Conservation (phyloP, 2,888 invertebrate genomes). For the Trachelus stipa region DNA sequence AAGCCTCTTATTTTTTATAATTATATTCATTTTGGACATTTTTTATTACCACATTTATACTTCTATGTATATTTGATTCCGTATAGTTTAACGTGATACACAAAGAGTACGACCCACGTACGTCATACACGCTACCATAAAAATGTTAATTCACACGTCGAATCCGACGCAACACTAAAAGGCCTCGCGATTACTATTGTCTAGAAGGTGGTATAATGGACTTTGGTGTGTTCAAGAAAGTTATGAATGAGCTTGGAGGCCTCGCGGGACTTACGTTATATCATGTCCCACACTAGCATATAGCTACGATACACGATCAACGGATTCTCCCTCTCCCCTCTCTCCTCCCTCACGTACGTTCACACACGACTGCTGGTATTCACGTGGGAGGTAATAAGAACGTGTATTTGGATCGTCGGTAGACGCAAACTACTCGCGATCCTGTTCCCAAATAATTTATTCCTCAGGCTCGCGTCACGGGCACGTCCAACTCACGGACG, state of each 20-base stretch:
- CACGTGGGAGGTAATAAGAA: neutral
- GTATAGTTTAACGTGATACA: neutral
- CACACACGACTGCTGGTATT: neutral
- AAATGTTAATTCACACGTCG: slow-evolving; percentile 1
- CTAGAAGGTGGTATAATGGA: slow-evolving; percentile 32
- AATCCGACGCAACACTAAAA: neutral
- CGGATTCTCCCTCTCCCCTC: neutral
- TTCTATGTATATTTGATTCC: neutral
- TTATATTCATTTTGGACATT: neutral
- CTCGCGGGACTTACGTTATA: neutral
- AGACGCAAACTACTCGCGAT: neutral
- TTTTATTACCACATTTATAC: too few species aligned
- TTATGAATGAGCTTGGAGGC: slow-evolving; percentile 52
- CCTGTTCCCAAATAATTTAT: neutral
- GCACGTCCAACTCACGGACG: neutral
- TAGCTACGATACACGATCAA: neutral
- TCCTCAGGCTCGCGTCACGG: neutral
- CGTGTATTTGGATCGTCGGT: neutral
- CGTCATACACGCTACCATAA: neutral
- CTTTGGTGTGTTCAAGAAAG: slow-evolving; percentile 29
- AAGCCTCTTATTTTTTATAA: neutral
- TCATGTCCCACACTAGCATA: neutral
- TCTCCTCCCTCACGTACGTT: too few species aligned
- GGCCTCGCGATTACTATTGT: neutral
- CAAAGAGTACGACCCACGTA: neutral